Evolutionary conservation across 2,888 invertebrate species (phyloP).

Genomic region (Creontiades dilutus): DNA sequence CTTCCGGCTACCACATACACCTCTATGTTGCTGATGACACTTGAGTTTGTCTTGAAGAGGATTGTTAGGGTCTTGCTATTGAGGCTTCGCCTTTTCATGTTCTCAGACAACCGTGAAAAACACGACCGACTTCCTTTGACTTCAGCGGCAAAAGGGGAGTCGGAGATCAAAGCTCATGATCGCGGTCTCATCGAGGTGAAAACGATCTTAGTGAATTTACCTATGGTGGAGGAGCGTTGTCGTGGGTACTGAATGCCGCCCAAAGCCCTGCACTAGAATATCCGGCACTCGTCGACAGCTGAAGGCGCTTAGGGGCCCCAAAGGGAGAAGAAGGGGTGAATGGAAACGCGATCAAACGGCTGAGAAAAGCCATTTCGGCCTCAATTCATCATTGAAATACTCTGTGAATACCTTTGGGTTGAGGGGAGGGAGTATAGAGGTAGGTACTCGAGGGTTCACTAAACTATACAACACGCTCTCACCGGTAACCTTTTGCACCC

Average conservation of each 20-base stretch:
- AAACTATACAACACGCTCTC: not conserved
- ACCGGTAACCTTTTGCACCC: not conserved
- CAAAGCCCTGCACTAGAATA: not conserved
- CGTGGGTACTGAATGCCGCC: not conserved
- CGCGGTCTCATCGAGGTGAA: slow-evolving; percentile 13
- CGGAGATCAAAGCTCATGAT: not conserved
- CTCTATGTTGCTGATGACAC: too few relatives aligned
- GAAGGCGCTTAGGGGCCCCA: not conserved
- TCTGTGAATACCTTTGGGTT: not conserved
- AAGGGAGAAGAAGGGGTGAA: not conserved
- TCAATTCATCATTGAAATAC: slow-evolving; percentile 14
- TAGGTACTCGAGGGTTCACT: not conserved
- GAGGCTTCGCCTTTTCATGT: not conserved
- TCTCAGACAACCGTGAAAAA: not conserved
- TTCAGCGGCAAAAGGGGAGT: not conserved
- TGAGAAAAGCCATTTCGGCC: not conserved
- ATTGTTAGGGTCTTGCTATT: not conserved
- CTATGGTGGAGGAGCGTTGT: not conserved
- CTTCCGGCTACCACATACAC: too few relatives aligned
- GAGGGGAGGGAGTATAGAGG: not conserved
- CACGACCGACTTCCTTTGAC: not conserved
- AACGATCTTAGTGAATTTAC: slow-evolving; percentile 19
- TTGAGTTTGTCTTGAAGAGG: too few relatives aligned
- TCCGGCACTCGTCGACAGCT: not conserved
- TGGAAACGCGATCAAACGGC: slow-evolving; percentile 30